A percentile compares a stretch with the other conserved stretches of the same genome.
Evolutionary conservation across 2,113 vertebrate species (phyloP).

Genomic region (Phalacrocorax brasilianus): DNA sequence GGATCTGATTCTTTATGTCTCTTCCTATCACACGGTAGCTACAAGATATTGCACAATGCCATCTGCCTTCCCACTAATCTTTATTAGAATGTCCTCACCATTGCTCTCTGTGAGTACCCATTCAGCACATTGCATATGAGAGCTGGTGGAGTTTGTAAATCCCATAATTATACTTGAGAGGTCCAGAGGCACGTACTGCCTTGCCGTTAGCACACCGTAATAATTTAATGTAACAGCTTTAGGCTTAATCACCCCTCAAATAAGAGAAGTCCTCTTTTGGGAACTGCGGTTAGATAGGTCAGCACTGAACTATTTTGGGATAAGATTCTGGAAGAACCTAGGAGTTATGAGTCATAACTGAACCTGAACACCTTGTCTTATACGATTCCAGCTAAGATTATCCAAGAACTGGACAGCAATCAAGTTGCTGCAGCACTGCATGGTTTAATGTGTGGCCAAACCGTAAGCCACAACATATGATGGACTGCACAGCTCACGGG

Average conservation of each 20-base stretch:
- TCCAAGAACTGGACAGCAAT: background rate
- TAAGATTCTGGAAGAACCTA: background rate
- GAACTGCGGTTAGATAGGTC: background rate
- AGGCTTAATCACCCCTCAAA: background rate
- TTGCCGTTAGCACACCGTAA: background rate
- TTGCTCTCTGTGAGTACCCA: background rate
- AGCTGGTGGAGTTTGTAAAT: background rate
- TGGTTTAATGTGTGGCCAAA: background rate
- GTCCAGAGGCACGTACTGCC: background rate
- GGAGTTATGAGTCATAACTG: background rate
- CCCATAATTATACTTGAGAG: background rate
- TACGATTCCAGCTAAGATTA: background rate
- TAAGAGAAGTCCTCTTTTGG: background rate
- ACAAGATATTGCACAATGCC: background rate
- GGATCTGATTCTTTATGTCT: background rate
- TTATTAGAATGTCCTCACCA: background rate
- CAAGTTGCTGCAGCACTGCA: no score
- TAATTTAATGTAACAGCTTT: background rate
- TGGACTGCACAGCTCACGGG: background rate
- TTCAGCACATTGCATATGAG: background rate
- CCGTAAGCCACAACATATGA: rapidly evolving
- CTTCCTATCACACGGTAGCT: background rate
- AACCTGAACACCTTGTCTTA: background rate
- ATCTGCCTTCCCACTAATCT: background rate
- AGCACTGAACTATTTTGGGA: background rate